phyloP scores from a whole-genome alignment of 2,888 invertebrate species.

The Vanessa cardui region DNA sequence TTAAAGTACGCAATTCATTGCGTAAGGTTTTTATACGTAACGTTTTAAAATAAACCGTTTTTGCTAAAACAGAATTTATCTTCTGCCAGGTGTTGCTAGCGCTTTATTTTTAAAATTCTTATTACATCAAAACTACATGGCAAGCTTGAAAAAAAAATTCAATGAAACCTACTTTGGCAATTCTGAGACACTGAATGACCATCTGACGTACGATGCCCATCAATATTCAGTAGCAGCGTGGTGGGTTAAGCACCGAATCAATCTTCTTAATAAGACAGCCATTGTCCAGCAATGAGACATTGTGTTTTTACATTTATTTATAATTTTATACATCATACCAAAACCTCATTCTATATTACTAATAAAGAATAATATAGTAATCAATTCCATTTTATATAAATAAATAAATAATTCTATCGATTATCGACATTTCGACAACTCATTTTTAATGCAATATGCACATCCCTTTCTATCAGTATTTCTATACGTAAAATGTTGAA shows the following conservation, averaged over 20 bases:
- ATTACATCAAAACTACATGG: background rate
- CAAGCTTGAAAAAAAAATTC: background rate
- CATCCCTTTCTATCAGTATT: background rate
- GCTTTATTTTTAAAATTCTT: too few relatives aligned
- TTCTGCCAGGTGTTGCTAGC: too few relatives aligned
- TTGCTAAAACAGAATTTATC: too few relatives aligned
- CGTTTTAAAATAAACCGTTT: too few relatives aligned
- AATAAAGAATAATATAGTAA: background rate
- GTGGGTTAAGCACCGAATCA: slow-evolving; percentile 6
- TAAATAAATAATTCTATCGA: background rate
- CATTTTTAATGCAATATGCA: background rate
- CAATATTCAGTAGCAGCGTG: slow-evolving; percentile 7
- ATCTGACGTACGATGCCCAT: background rate
- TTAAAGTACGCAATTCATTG: too few relatives aligned
- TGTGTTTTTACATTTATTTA: background rate
- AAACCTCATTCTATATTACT: background rate
- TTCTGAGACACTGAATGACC: background rate
- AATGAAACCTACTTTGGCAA: slow-evolving; percentile 2
- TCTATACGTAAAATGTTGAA: background rate
- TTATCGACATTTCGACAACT: background rate
- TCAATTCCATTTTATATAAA: background rate
- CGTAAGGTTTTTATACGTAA: too few relatives aligned
- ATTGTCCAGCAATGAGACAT: slow-evolving; percentile 3
- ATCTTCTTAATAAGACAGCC: slow-evolving; percentile 12
- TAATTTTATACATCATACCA: background rate